These are phyloP conservation scores for Podarcis muralis DNA, from an alignment of 2,113 vertebrate species.

Conservation along the genomic window DNA sequence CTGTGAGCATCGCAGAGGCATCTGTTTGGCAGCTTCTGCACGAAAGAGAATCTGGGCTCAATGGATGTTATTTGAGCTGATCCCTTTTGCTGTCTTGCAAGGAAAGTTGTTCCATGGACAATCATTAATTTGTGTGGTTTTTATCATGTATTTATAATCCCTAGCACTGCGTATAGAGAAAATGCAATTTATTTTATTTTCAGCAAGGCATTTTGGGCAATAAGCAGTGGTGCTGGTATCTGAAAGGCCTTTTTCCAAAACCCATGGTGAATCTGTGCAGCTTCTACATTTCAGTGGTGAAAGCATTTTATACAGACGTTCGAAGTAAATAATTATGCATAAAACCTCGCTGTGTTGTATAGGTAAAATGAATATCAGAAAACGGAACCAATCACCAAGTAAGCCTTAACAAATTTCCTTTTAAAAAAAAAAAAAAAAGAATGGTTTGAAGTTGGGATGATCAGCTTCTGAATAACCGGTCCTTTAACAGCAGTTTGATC, in stretches of 20 bases:
- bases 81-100: too few species aligned
- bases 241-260: background rate
- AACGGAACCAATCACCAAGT: conserved; percentile 32
- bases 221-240: conserved; percentile 49
- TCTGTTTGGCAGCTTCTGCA: background rate
- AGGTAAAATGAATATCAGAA: background rate
- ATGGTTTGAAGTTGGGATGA: background rate
- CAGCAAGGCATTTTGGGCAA: conserved; percentile 31
- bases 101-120: background rate
- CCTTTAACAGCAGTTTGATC: background rate
- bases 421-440: background rate
- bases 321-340: background rate
- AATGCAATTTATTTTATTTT: conserved; percentile 17
- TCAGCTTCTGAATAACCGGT: background rate
- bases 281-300: rapidly evolving
- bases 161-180: background rate
- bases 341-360: background rate
- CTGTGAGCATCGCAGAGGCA: background rate
- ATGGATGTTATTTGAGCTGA: background rate
- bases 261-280: background rate
- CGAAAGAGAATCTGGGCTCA: background rate
- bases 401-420: conserved; percentile 42
- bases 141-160: conserved; percentile 40
- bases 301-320: rapidly evolving
- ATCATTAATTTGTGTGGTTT: conserved; percentile 12